Evolutionary conservation across 2,797 vertebrate species (phyloP).

Genomic region (Aplochiton taeniatus): DNA sequence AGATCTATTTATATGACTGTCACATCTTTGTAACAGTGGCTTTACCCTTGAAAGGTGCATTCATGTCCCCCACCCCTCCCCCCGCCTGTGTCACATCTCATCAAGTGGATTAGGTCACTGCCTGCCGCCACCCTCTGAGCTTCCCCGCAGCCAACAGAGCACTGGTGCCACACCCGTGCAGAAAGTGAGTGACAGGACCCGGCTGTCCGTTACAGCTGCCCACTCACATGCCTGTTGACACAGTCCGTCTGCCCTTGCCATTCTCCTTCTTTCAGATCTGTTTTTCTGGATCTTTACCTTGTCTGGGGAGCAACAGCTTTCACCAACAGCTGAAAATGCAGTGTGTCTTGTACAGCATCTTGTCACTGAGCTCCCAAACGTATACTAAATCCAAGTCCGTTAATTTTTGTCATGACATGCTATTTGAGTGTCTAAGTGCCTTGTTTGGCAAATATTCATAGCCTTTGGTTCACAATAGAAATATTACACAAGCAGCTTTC

Average conservation of each 20-base stretch:
- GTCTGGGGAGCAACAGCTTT: not conserved
- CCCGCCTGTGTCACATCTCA: conserved; percentile 19
- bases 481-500: not conserved
- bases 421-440: conserved; percentile 4
- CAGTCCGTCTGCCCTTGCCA: conserved; percentile 43
- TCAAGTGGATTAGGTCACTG: conserved; percentile 16
- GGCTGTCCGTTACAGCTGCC: conserved; percentile 36
- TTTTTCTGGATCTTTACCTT: not conserved
- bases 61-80: not conserved
- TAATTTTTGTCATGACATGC: not conserved
- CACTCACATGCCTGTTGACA: conserved; percentile 47
- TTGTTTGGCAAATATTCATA: not conserved
- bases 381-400: not conserved
- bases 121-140: not conserved
- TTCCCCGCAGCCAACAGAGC: conserved; percentile 35
- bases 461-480: not conserved
- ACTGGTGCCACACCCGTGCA: conserved; percentile 41
- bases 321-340: conserved; percentile 21
- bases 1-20: conserved; percentile 11
- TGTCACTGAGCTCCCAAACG: not conserved
- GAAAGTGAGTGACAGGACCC: conserved; percentile 33
- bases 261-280: not conserved
- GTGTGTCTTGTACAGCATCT: not conserved
- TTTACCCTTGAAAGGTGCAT: conserved; percentile 9
- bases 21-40: conserved; percentile 5